Conservation (phyloP, 2,797 vertebrate species). For the Chrysocyon brachyurus region DNA sequence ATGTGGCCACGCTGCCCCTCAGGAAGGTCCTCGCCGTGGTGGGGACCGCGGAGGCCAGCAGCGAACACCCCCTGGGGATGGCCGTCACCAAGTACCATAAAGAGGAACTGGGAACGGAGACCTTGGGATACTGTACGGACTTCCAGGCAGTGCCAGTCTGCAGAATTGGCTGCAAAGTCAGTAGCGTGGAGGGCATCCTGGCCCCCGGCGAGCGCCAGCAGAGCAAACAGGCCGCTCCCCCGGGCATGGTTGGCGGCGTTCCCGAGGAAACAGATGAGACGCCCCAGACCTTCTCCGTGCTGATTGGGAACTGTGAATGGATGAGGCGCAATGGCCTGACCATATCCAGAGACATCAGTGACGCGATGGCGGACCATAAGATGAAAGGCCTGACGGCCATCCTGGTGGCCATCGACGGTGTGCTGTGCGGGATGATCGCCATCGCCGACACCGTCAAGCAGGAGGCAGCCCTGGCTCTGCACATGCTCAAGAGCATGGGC, state of each 20-base stretch:
- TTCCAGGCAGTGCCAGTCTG: conserved; percentile 98
- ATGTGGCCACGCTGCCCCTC: conserved; percentile 91
- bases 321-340: conserved; percentile 96
- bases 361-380: conserved; percentile 96
- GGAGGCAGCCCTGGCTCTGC: conserved; percentile 95
- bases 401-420: conserved; percentile 96
- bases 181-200: conserved; percentile 92
- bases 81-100: conserved; percentile 96
- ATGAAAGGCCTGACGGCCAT: conserved; percentile 96
- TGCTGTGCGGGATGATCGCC: conserved; percentile 95
- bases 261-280: conserved; percentile 85
- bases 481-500: conserved; percentile 94
- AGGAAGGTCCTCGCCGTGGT: conserved; percentile 94
- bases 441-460: conserved; percentile 96
- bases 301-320: conserved; percentile 98
- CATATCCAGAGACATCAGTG: conserved; percentile 92
- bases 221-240: conserved; percentile 34
- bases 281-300: conserved; percentile 88
- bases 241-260: conserved; percentile 79
- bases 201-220: conserved; percentile 23
- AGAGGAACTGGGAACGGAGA: conserved; percentile 94
- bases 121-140: conserved; percentile 94
- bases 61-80: conserved; percentile 96
- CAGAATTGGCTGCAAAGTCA: conserved; percentile 97
- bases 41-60: conserved; percentile 97